A percentile compares a stretch with the other conserved stretches of the same genome.
These are phyloP conservation scores for Arge pagana DNA, from an alignment of 2,888 invertebrate genomes.

Conservation along the genomic window DNA sequence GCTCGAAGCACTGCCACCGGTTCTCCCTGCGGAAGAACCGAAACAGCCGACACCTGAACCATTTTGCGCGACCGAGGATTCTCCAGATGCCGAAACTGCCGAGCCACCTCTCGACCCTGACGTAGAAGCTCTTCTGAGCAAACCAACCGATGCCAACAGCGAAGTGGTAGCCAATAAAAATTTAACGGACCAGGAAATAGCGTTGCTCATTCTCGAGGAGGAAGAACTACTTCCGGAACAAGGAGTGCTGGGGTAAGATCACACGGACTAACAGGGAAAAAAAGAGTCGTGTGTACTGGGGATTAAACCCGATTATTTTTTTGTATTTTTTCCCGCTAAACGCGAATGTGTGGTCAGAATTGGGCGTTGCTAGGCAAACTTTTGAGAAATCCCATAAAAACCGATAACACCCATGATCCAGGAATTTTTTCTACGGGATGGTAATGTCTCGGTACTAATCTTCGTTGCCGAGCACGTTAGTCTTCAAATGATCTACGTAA, in stretches of 20 bases:
- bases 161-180: conserved; percentile 53
- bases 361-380: no score
- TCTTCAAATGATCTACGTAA: no score
- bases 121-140: conserved; percentile 35
- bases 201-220: conserved; percentile 70
- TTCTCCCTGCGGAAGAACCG: conserved; percentile 17
- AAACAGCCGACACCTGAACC: conserved; percentile 38
- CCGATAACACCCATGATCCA: no score
- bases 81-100: conserved; percentile 41
- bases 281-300: no score
- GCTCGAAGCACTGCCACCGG: conserved; percentile 34
- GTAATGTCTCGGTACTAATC: no score
- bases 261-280: no score
- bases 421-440: no score
- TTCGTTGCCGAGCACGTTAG: no score
- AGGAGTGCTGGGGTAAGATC: conserved; percentile 68
- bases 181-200: conserved; percentile 70
- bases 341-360: no score
- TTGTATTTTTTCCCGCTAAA: no score
- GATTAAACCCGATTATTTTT: no score
- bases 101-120: conserved; percentile 13
- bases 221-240: conserved; percentile 71
- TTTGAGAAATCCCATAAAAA: no score
- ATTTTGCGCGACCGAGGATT: conserved; percentile 35
- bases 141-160: conserved; percentile 49